These are phyloP conservation scores for Oxytorus armatus DNA, from an alignment of 2,888 invertebrate genomes.

Conservation along the genomic window DNA sequence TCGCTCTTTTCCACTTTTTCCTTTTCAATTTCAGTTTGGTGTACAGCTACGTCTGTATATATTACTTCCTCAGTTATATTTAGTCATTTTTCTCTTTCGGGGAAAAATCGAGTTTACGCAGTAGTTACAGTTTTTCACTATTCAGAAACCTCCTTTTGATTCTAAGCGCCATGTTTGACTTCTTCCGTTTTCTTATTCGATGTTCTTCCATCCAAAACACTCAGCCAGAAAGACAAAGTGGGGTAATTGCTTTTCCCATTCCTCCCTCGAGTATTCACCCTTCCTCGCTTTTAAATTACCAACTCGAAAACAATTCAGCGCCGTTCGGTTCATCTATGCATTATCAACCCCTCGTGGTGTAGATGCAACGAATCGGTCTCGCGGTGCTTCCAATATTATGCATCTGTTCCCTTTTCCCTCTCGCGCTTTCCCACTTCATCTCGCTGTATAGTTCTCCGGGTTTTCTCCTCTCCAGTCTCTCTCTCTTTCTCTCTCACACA, in stretches of 20 bases:
- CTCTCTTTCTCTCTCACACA: slow-evolving; percentile 16
- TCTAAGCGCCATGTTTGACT: not conserved
- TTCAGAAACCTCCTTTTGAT: not conserved
- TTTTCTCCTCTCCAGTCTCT: slow-evolving; percentile 1
- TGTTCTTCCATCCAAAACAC: not conserved
- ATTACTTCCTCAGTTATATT: slow-evolving; percentile 5
- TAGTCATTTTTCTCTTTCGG: slow-evolving; percentile 1
- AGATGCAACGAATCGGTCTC: slow-evolving; percentile 41
- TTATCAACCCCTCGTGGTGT: slow-evolving; percentile 25
- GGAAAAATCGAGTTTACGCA: not conserved
- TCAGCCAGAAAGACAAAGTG: not conserved
- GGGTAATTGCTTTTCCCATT: slow-evolving; percentile 34
- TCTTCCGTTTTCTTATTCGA: too few species aligned
- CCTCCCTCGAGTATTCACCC: not conserved
- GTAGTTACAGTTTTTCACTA: not conserved
- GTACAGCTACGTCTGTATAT: not conserved
- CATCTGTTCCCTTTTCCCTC: not conserved
- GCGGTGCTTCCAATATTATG: slow-evolving; percentile 40
- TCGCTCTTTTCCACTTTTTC: slow-evolving; percentile 19
- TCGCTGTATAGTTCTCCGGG: not conserved
- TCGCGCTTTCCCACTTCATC: not conserved
- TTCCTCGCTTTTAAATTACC: slow-evolving; percentile 52
- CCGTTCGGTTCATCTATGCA: slow-evolving; percentile 60
- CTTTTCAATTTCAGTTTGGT: slow-evolving; percentile 7
- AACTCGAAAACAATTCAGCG: slow-evolving; percentile 62